Conservation (phyloP, 2,888 invertebrate genomes). For the Noctua comes region DNA sequence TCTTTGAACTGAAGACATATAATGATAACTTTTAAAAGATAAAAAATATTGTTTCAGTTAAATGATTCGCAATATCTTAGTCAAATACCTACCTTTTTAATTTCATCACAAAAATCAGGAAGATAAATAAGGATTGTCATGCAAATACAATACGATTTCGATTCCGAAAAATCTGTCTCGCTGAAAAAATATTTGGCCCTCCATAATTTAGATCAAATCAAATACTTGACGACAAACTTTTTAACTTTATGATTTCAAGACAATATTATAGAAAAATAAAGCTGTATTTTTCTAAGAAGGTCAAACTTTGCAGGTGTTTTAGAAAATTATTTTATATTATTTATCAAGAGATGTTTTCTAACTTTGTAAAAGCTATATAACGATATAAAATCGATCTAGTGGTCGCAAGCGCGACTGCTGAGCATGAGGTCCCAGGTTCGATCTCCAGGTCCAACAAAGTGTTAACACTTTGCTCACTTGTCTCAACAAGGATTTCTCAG, state of each 20-base stretch:
- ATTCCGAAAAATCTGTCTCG: slow-evolving; percentile 32
- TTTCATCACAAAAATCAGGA: slow-evolving; percentile 12
- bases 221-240: slow-evolving; percentile 55
- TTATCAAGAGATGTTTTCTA: neutral
- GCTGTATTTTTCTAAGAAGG: slow-evolving; percentile 6
- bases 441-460: neutral
- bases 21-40: slow-evolving; percentile 2
- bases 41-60: neutral
- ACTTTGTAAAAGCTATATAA: neutral
- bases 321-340: neutral
- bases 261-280: slow-evolving; percentile 20
- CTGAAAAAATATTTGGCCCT: slow-evolving; percentile 52
- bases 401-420: no score
- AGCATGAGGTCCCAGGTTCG: neutral
- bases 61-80: slow-evolving; percentile 4
- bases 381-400: neutral
- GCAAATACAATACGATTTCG: slow-evolving; percentile 34
- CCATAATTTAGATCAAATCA: slow-evolving; percentile 56
- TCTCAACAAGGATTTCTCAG: neutral
- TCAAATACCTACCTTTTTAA: slow-evolving; percentile 18
- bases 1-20: slow-evolving; percentile 22
- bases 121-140: slow-evolving; percentile 10
- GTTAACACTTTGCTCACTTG: neutral
- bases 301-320: slow-evolving; percentile 23
- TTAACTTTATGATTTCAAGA: slow-evolving; percentile 42